Conservation (phyloP, 1,140 invertebrate species). For the Hyphantria cunea region DNA sequence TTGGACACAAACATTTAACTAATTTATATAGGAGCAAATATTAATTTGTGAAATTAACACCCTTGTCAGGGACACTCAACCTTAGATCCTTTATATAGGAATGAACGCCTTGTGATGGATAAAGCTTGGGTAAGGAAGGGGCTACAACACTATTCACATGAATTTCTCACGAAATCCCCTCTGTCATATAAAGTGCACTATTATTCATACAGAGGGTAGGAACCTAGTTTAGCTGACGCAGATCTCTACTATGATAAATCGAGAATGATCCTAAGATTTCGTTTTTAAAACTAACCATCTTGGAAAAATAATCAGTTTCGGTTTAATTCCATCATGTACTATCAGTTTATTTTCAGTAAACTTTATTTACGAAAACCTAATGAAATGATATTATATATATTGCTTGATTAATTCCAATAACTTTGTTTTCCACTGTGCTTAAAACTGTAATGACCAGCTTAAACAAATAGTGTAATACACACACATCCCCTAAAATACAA, state of each 20-base stretch:
- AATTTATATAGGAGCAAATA: constrained; percentile 36
- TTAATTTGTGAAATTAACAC: constrained; percentile 38
- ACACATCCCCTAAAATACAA: too few species aligned
- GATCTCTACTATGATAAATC: constrained; percentile 60
- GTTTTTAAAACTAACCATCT: background rate
- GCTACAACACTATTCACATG: constrained; percentile 56
- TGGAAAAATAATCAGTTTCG: background rate
- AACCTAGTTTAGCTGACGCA: constrained; percentile 57
- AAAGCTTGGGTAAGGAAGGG: constrained; percentile 45
- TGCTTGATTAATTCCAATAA: too few species aligned
- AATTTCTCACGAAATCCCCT: constrained; percentile 52
- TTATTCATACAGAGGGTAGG: constrained; percentile 57
- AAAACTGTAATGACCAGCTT: too few species aligned
- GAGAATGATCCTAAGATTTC: constrained; percentile 28
- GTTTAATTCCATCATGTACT: background rate
- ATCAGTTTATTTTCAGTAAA: background rate
- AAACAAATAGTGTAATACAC: too few species aligned
- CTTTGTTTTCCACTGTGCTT: too few species aligned
- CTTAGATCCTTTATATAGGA: constrained; percentile 31
- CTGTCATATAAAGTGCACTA: constrained; percentile 66
- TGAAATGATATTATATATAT: too few species aligned
- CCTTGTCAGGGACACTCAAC: constrained; percentile 37
- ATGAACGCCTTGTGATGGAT: constrained; percentile 45
- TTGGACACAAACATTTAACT: constrained; percentile 28
- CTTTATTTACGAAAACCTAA: too few species aligned